Evolutionary conservation across 2,113 vertebrate genomes (phyloP), one percentile per base, ranked within the genome.

Genomic region (Zapus hudsonius): DNA sequence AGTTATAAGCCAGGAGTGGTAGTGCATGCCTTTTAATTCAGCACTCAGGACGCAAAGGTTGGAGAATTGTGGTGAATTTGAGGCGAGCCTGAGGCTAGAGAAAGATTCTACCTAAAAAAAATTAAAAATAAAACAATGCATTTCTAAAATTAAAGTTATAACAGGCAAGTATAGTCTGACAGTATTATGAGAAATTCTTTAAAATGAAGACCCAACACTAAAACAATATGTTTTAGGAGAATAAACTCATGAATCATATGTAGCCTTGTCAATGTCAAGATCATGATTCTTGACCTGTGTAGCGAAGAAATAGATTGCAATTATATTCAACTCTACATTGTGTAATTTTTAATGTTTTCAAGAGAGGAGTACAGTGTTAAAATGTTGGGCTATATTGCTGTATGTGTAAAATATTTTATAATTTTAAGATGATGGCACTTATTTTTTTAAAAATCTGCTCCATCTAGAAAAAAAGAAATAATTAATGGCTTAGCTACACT

Each of bases 201-300:
- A 36, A 89, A 67, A 22, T 33, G n/a, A 36, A 64, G 61, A 57
- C 40, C 3, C 33, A 23, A 52, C 84, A 66, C 6, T 40, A 82
- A 66, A 63, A 72, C 42, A 73, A 64, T 12, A 9, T 7, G 2
- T 36, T 36, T 31, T 20, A 38, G 15, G 59, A 69, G 31, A 52
- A 57, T 9, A 64, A 84, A 89, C 29, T 33, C 2, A 42, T 0
- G 12, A 61, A 47, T 44, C 23, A 2, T 4, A 78, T 52, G 10
- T 10, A 11, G 5, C 27, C 40, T 69, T 25, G 3, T 38, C 15
- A 55, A 19, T 27, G 25, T 66, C 20, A 84, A 40, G 4, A 8
- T 11, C 29, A 8, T 44, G 25, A 82, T 3, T 1, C 36, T 8
- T 55, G 40, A 38, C 33, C 19, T 1, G 0, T 0, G 12, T 23